Evolutionary conservation across 2,797 vertebrate species (phyloP).

Genomic region (Acanthis flammea): DNA sequence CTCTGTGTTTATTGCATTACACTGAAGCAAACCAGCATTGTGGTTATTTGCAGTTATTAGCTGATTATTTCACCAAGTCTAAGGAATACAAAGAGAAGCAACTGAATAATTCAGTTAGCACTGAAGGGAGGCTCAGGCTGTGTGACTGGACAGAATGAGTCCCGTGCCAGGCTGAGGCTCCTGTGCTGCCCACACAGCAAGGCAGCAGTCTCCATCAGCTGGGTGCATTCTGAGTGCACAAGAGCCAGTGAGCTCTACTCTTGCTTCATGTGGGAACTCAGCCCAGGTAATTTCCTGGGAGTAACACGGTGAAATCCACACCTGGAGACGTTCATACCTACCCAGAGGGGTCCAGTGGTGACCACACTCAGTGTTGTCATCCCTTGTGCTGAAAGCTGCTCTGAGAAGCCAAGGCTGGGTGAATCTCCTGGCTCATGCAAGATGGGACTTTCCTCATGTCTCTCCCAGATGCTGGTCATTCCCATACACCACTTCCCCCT

Average conservation of each 20-base stretch:
- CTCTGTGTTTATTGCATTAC: constrained; percentile 10
- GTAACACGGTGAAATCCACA: not conserved
- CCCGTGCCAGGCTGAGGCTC: not conserved
- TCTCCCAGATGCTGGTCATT: not conserved
- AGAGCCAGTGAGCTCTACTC: not conserved
- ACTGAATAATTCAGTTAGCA: not conserved
- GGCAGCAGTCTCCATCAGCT: not conserved
- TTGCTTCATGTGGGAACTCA: not conserved
- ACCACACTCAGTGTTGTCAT: not conserved
- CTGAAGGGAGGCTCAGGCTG: not conserved
- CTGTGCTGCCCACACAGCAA: fast-evolving
- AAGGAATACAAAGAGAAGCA: not conserved
- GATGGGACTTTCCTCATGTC: not conserved
- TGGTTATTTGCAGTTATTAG: not conserved
- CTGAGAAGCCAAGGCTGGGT: not conserved
- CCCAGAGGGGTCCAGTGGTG: not conserved
- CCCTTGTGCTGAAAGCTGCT: not conserved
- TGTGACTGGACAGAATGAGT: not conserved
- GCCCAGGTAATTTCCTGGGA: not conserved
- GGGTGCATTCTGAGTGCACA: not conserved
- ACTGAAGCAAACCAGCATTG: not conserved
- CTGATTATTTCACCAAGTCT: not conserved
- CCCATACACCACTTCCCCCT: no score
- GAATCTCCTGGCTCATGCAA: not conserved
- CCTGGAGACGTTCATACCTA: not conserved